Evolutionary conservation across 2,797 vertebrate species (phyloP), one percentile per base, ranked within the genome.

Genomic region (Buceros bicornis): DNA sequence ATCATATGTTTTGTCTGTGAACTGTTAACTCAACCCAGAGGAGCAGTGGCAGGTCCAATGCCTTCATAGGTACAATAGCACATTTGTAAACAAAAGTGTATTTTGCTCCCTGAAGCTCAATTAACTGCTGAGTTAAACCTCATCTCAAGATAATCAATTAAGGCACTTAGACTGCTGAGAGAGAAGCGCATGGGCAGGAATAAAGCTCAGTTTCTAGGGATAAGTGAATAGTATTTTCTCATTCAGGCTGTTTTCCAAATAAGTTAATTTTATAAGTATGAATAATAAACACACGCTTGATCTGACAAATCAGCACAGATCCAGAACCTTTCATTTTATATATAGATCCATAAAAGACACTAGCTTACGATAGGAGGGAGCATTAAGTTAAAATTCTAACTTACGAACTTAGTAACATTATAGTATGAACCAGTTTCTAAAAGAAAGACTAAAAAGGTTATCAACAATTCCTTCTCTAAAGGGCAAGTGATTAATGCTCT

Each of bases 41-140:
- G 21, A 87, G 50, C 43, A 70, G 18, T 35, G 29, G 31, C 56
- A 66, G 31, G 51, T 26, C 58, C 80, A 72, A 13, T 43, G 40
- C 21, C 56, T 80, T 79, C 66, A 48, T n/a, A 71, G 51, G 42
- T 56, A 65, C n/a, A 83, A 87, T 1, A 50, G 28, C 72, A 87
- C 29, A 74, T 78, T 5, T 48, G 57, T 71, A 95, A 89, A 80
- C 37, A 71, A 50, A 65, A 65, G 40, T 10, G 17, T 72, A 43
- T 58, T 95, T 92, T 71, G 24, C 40, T 87, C 65, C 65, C 79
- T 83, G 65, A 91, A 76, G 76, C 60, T 96, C 91, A 91, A 54
- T 87, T 89, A 88, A 88, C 69, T 81, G 61, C 60, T 6, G 16
- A 86, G 72, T 74, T 95, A 85, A 93, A 78, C 65, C 45, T 93